phyloP scores from a whole-genome alignment of 2,888 invertebrate species.

The Diarsia rubi region DNA sequence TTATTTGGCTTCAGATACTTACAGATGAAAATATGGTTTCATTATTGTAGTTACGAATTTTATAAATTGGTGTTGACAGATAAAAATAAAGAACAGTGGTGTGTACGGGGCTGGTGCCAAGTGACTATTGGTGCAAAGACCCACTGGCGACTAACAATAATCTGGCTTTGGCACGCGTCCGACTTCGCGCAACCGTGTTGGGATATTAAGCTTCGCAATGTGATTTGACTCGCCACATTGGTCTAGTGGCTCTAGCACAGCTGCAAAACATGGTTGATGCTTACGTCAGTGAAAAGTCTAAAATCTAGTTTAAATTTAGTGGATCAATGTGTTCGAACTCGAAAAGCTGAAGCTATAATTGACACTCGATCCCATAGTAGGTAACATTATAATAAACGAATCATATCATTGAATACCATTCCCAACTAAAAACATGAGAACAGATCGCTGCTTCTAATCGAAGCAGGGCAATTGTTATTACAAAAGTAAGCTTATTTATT shows the following conservation, averaged over 20 bases:
- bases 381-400: background rate
- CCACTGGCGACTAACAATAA: slow-evolving; percentile 70
- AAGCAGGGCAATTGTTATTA: background rate
- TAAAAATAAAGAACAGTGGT: slow-evolving; percentile 64
- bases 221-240: slow-evolving; percentile 55
- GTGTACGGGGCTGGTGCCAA: slow-evolving; percentile 64
- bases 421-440: background rate
- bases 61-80: slow-evolving; percentile 64
- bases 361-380: background rate
- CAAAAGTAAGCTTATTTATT: background rate
- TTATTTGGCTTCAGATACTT: background rate
- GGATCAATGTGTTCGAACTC: background rate
- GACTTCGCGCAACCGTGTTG: slow-evolving; percentile 54
- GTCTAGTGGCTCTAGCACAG: slow-evolving; percentile 27
- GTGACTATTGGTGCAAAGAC: slow-evolving; percentile 66
- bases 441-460: background rate
- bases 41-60: slow-evolving; percentile 38
- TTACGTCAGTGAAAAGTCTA: background rate
- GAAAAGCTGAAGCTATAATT: background rate
- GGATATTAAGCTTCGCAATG: slow-evolving; percentile 59
- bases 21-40: slow-evolving; percentile 13
- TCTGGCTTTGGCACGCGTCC: slow-evolving; percentile 71
- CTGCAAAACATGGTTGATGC: slow-evolving; percentile 32
- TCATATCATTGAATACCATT: background rate
- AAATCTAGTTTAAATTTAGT: slow-evolving; percentile 3